These are phyloP conservation scores for Syngnathus scovelli DNA, from an alignment of 2,113 vertebrate species.

Conservation along the genomic window DNA sequence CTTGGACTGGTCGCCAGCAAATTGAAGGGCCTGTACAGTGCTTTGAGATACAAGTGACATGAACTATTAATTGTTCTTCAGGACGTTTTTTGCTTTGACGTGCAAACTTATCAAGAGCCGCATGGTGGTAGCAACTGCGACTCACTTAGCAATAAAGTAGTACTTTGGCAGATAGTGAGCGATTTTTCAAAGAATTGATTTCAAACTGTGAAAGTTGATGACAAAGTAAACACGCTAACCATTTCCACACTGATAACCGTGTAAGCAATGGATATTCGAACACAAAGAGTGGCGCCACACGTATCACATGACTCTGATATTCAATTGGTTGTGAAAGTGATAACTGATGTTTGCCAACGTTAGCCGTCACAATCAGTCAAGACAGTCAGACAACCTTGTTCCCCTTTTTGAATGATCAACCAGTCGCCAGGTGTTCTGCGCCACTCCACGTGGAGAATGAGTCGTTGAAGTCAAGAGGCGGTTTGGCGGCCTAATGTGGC, in stretches of 20 bases:
- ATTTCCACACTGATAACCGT: neutral
- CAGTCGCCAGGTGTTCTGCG: conserved; percentile 53
- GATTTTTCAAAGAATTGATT: neutral
- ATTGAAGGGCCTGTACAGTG: neutral
- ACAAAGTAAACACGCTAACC: too few relatives aligned
- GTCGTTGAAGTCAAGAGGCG: conserved; percentile 54
- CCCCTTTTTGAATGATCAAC: neutral
- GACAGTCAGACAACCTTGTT: too few relatives aligned
- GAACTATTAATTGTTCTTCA: too few relatives aligned
- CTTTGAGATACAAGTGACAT: neutral
- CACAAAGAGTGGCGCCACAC: neutral
- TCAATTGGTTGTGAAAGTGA: too few relatives aligned
- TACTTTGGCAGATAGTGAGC: neutral
- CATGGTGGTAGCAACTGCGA: neutral
- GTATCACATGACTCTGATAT: neutral
- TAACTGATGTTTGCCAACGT: too few relatives aligned
- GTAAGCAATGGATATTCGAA: neutral
- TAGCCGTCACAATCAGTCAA: too few relatives aligned
- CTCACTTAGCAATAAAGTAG: neutral
- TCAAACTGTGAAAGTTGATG: neutral
- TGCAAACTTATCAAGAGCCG: neutral
- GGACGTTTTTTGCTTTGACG: neutral
- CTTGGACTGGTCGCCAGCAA: neutral
- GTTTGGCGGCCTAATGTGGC: conserved; percentile 63
- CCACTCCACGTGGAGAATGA: conserved; percentile 59